Percentiles rank a stretch among this genome's conserved stretches.
These are phyloP conservation scores for Argyra leucocephala DNA, from an alignment of 2,888 invertebrate genomes.

Conservation along the genomic window DNA sequence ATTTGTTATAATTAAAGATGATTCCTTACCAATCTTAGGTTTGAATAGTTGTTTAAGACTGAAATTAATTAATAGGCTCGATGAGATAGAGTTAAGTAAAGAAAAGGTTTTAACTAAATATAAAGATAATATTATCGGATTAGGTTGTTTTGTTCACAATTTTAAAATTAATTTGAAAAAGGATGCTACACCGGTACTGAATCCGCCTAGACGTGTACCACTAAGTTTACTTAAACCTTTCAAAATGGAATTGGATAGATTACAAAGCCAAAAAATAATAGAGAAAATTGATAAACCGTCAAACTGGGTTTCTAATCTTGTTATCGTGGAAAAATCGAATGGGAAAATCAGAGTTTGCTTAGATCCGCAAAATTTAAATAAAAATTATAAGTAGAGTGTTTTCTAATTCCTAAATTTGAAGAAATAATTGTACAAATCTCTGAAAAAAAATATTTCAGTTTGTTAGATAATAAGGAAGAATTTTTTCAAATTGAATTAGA, in stretches of 20 bases:
- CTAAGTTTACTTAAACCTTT: conserved; percentile 10
- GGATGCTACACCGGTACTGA: conserved; percentile 7
- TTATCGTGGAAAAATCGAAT: conserved; percentile 28
- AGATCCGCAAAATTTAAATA: conserved; percentile 27
- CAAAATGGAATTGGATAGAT: conserved; percentile 7
- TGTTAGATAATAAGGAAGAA: conserved; percentile 25
- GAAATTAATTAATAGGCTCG: conserved; percentile 18
- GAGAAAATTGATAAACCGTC: conserved; percentile 20
- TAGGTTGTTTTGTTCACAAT: conserved; percentile 12
- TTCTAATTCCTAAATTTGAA: conserved; percentile 25
- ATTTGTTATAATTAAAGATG: conserved; percentile 22
- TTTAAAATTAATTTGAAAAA: conserved; percentile 13
- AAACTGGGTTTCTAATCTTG: conserved; percentile 20
- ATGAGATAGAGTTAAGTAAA: conserved; percentile 17
- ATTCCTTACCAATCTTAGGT: conserved; percentile 15
- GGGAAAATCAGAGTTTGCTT: conserved; percentile 27
- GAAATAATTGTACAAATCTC: conserved; percentile 22
- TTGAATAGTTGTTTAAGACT: conserved; percentile 15
- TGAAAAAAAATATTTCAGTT: conserved; percentile 24
- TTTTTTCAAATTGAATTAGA: conserved; percentile 20
- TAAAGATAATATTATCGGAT: conserved; percentile 10
- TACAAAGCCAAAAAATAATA: conserved; percentile 12
- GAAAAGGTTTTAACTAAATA: conserved; percentile 13
- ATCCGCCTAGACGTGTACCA: conserved; percentile 11
- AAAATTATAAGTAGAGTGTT: conserved; percentile 23